These are phyloP conservation scores for Drosophila ogumai DNA, from an alignment of 1,140 invertebrate species.

Conservation along the genomic window DNA sequence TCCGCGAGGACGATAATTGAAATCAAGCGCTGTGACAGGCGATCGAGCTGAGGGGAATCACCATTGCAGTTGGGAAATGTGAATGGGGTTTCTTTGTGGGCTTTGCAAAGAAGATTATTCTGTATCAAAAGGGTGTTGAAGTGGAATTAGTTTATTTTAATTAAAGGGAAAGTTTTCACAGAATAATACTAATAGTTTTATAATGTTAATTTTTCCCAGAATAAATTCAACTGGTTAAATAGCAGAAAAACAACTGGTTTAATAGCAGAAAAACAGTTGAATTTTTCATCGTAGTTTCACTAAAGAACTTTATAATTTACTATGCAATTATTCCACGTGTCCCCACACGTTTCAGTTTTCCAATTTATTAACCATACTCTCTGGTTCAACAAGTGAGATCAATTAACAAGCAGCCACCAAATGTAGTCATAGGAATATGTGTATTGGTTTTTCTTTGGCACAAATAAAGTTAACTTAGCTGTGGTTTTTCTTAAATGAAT, in stretches of 20 bases:
- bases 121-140: background rate
- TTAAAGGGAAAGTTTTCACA: too few species aligned
- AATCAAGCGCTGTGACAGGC: conserved; percentile 40
- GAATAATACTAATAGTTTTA: background rate
- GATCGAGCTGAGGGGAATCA: conserved; percentile 10
- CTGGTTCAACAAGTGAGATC: background rate
- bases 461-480: background rate
- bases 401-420: background rate
- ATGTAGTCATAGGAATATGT: conserved; percentile 6
- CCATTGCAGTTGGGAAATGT: conserved; percentile 9
- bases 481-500: background rate
- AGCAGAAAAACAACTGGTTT: background rate
- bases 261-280: background rate
- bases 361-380: background rate
- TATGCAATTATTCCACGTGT: background rate
- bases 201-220: too few species aligned
- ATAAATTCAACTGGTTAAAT: background rate
- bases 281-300: background rate
- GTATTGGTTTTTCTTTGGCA: background rate
- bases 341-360: background rate
- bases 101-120: conserved; percentile 1
- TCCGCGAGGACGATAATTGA: conserved; percentile 50
- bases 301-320: background rate
- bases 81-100: conserved; percentile 9
- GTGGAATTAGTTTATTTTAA: background rate